Percentiles rank a stretch among this genome's conserved stretches.
Evolutionary conservation across 1,140 invertebrate genomes (phyloP).

Genomic region (Drosophila novamexicana): DNA sequence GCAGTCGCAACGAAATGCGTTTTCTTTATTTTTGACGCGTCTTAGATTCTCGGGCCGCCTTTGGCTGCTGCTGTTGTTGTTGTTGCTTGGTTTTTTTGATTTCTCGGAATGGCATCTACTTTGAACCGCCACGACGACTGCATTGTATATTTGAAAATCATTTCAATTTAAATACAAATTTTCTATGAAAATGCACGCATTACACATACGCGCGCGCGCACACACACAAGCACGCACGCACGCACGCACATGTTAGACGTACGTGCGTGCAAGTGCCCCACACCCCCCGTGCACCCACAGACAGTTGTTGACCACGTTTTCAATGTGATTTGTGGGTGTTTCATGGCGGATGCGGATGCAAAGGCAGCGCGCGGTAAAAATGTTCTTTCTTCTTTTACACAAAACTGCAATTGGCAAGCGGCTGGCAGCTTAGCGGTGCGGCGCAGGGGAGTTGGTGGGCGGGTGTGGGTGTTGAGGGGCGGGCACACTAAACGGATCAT

Average conservation of each 20-base stretch:
- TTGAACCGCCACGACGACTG: slow-evolving; percentile 74
- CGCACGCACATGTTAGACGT: background rate
- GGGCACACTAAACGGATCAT: slow-evolving; percentile 26
- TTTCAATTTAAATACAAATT: slow-evolving; percentile 83
- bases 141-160: slow-evolving; percentile 82
- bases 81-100: slow-evolving; percentile 62
- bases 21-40: slow-evolving; percentile 80
- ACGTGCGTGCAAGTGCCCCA: slow-evolving; percentile 34
- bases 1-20: slow-evolving; percentile 62
- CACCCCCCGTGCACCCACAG: background rate
- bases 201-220: slow-evolving; percentile 44
- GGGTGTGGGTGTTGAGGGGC: background rate
- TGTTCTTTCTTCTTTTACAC: slow-evolving; percentile 36
- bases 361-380: slow-evolving; percentile 25
- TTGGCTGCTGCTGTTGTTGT: slow-evolving; percentile 19
- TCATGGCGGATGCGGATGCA: slow-evolving; percentile 48
- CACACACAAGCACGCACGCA: background rate
- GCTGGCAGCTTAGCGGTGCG: background rate
- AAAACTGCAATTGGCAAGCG: slow-evolving; percentile 38
- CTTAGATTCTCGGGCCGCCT: slow-evolving; percentile 66
- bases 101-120: slow-evolving; percentile 79
- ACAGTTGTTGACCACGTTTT: slow-evolving; percentile 52
- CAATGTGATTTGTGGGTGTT: slow-evolving; percentile 52
- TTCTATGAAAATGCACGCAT: slow-evolving; percentile 83
- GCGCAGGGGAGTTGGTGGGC: too few relatives aligned